These are phyloP conservation scores for Marisa cornuarietis DNA, from an alignment of 1,140 invertebrate genomes.

Conservation along the genomic window DNA sequence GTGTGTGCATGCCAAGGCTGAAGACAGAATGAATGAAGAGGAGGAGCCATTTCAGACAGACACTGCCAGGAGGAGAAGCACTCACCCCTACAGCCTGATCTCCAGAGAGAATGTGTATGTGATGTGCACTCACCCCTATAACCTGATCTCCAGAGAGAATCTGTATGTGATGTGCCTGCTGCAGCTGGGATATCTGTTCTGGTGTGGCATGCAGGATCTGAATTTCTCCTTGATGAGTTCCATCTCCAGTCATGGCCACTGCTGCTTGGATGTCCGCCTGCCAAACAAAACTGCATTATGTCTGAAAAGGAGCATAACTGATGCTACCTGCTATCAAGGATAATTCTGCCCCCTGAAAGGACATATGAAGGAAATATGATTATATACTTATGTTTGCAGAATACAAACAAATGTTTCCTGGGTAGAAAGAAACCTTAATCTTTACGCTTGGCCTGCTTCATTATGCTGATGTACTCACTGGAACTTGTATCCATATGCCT, in stretches of 20 bases:
- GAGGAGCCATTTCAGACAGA: neutral
- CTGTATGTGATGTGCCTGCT: constrained; percentile 66
- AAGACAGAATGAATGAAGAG: neutral
- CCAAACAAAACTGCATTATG: neutral
- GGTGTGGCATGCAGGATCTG: constrained; percentile 67
- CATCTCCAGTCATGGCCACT: constrained; percentile 51
- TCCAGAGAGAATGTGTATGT: constrained; percentile 60
- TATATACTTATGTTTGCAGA: no score
- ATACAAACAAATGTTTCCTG: no score
- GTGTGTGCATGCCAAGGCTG: no score
- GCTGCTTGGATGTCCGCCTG: constrained; percentile 47
- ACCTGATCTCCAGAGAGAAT: constrained; percentile 64
- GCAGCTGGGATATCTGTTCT: constrained; percentile 65
- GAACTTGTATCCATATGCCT: no score
- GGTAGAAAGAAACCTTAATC: no score
- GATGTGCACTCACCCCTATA: constrained; percentile 49
- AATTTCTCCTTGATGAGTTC: constrained; percentile 60
- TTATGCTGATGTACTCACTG: no score
- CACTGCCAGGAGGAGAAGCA: neutral
- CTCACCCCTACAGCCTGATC: constrained; percentile 60
- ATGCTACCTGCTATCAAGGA: no score
- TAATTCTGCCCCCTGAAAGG: no score
- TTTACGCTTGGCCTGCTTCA: no score
- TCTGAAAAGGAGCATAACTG: no score
- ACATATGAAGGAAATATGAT: no score